These are phyloP conservation scores for Fragum fragum DNA, from an alignment of 2,888 invertebrate genomes.

Conservation along the genomic window DNA sequence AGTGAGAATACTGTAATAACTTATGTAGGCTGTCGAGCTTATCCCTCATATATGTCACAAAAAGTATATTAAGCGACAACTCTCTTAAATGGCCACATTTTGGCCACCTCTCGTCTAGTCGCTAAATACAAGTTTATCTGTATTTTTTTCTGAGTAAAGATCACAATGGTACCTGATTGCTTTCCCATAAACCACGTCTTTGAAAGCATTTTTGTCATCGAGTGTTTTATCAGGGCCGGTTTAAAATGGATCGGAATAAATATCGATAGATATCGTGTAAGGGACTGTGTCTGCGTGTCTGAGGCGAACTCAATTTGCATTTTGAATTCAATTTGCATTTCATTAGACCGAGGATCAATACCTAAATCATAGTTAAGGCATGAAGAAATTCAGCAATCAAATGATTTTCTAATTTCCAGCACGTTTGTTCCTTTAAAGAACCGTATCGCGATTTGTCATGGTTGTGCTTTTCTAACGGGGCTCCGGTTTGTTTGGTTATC, in stretches of 20 bases:
- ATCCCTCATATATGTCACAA: too few relatives aligned
- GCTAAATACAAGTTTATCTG: too few relatives aligned
- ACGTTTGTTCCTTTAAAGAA: constrained; percentile 26
- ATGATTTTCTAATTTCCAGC: constrained; percentile 35
- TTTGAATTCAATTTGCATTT: constrained; percentile 65
- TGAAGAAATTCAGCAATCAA: constrained; percentile 35
- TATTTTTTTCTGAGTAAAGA: too few relatives aligned
- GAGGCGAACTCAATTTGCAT: constrained; percentile 46
- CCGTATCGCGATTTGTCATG: constrained; percentile 32
- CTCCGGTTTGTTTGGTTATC: constrained; percentile 13
- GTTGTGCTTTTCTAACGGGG: constrained; percentile 15
- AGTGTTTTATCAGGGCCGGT: neutral
- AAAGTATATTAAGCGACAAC: too few relatives aligned
- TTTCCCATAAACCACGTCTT: too few relatives aligned
- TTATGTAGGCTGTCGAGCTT: too few relatives aligned
- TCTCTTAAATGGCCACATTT: too few relatives aligned
- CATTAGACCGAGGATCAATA: constrained; percentile 54
- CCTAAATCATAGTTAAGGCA: constrained; percentile 30
- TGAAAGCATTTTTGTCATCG: too few relatives aligned
- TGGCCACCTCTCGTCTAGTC: too few relatives aligned
- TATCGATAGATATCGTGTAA: constrained; percentile 29
- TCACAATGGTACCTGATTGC: too few relatives aligned
- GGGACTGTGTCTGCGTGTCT: constrained; percentile 38
- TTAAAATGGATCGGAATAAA: constrained; percentile 8
- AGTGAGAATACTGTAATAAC: too few relatives aligned